phyloP scores from a whole-genome alignment of 2,797 vertebrate genomes.

The Alcedo quadribrachys region DNA sequence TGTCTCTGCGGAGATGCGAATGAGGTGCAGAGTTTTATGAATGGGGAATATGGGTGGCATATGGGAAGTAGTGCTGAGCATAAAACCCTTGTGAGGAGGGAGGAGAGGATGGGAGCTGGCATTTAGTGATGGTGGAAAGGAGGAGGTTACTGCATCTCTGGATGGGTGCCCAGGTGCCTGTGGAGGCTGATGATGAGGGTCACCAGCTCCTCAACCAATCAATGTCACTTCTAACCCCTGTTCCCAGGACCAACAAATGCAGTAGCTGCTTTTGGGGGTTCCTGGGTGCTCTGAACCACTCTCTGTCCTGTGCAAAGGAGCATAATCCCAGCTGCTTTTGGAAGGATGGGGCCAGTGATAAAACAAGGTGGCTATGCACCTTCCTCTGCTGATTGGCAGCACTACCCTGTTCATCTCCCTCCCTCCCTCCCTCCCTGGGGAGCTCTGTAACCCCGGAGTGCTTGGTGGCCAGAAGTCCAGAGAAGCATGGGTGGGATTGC shows the following conservation, averaged over 20 bases:
- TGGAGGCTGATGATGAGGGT: not conserved
- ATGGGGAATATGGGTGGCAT: not conserved
- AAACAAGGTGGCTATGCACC: fast-evolving
- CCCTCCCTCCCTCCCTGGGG: not conserved
- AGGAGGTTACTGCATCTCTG: not conserved
- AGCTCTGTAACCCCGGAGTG: fast-evolving
- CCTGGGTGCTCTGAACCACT: no score
- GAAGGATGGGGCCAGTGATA: fast-evolving
- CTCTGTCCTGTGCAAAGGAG: not conserved
- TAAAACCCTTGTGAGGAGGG: not conserved
- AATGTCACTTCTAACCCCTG: fast-evolving
- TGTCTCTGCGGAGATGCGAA: fast-evolving
- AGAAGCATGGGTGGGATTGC: not conserved
- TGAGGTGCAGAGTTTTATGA: not conserved
- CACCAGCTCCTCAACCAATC: not conserved
- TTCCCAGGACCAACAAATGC: fast-evolving
- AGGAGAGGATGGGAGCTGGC: not conserved
- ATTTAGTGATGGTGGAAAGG: fast-evolving
- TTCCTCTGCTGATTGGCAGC: not conserved
- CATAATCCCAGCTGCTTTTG: not conserved
- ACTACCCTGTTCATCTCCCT: not conserved
- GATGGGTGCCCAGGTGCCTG: not conserved
- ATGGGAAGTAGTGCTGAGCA: not conserved
- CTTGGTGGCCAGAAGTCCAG: not conserved
- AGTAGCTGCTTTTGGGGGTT: fast-evolving